These are phyloP conservation scores for Phrynocephalus guinanensis DNA, from an alignment of 2,797 vertebrate species.

Conservation along the genomic window DNA sequence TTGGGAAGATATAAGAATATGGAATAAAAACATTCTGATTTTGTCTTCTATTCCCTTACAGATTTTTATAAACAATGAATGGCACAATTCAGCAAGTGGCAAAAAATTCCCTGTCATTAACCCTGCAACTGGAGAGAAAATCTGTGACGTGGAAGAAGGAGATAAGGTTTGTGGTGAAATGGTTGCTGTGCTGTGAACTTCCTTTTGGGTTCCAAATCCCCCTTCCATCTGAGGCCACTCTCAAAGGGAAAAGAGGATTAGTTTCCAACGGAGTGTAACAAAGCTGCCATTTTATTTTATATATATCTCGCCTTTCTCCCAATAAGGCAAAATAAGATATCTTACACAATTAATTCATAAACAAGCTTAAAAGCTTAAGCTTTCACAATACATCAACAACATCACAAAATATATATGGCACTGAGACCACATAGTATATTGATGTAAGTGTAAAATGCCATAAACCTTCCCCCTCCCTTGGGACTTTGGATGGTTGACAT, in stretches of 20 bases:
- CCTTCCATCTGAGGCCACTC: background rate
- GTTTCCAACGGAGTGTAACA: background rate
- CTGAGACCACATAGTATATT: too few species aligned
- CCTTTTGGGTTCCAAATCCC: background rate
- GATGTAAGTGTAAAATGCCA: too few species aligned
- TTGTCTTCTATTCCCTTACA: constrained; percentile 54
- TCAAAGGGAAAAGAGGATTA: background rate
- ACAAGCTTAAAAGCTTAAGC: too few species aligned
- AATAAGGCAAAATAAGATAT: too few species aligned
- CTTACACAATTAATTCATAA: too few species aligned
- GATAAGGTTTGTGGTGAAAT: constrained; percentile 78
- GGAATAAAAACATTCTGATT: background rate
- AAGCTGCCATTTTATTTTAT: background rate
- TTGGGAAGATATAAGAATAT: background rate
- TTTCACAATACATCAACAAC: too few species aligned
- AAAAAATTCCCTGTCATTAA: constrained; percentile 86
- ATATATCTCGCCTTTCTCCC: too few species aligned
- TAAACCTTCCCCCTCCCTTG: too few species aligned
- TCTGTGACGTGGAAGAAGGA: constrained; percentile 89
- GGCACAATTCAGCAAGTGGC: constrained; percentile 84
- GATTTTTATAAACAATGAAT: constrained; percentile 92
- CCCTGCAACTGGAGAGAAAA: constrained; percentile 84
- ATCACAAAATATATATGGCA: too few species aligned
- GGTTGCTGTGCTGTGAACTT: background rate
- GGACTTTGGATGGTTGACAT: too few species aligned